These are phyloP conservation scores for Lepidostoma basale DNA, from an alignment of 1,140 invertebrate genomes.

Conservation along the genomic window DNA sequence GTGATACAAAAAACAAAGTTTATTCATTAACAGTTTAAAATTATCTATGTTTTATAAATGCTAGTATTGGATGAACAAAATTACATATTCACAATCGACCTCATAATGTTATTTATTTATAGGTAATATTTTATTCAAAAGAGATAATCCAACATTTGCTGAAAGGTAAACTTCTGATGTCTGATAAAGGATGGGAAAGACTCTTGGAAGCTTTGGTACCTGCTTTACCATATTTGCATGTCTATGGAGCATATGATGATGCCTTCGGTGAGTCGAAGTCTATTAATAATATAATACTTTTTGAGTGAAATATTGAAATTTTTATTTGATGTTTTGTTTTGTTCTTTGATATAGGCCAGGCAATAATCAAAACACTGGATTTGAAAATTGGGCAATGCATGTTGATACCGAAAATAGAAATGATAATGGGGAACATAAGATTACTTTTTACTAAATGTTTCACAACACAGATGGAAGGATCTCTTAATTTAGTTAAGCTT, in stretches of 20 bases:
- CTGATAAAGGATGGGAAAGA: slow-evolving; percentile 64
- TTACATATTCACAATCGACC: too few relatives aligned
- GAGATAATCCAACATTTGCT: slow-evolving; percentile 67
- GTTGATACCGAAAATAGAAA: slow-evolving; percentile 60
- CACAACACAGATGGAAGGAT: slow-evolving; percentile 54
- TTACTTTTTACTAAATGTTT: slow-evolving; percentile 53
- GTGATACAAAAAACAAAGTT: too few relatives aligned
- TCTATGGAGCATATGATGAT: slow-evolving; percentile 55
- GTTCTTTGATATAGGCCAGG: slow-evolving; percentile 53
- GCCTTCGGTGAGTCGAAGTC: slow-evolving; percentile 51
- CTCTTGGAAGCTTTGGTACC: slow-evolving; percentile 63
- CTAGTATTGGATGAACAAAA: too few relatives aligned
- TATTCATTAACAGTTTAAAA: too few relatives aligned
- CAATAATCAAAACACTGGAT: slow-evolving; percentile 67
- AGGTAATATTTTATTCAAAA: slow-evolving; percentile 63
- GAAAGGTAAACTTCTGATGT: slow-evolving; percentile 65
- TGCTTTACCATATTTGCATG: slow-evolving; percentile 59
- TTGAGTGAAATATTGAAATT: neutral
- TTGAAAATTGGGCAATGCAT: slow-evolving; percentile 64
- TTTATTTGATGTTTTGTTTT: neutral
- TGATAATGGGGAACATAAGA: slow-evolving; percentile 52
- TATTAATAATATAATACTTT: neutral
- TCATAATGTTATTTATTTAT: too few relatives aligned
- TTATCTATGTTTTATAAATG: too few relatives aligned
- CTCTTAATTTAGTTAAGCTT: slow-evolving; percentile 47